A percentile compares a stretch with the other conserved stretches of the same genome.
phyloP scores from a whole-genome alignment of 2,113 vertebrate genomes.

The Corvus cornix region DNA sequence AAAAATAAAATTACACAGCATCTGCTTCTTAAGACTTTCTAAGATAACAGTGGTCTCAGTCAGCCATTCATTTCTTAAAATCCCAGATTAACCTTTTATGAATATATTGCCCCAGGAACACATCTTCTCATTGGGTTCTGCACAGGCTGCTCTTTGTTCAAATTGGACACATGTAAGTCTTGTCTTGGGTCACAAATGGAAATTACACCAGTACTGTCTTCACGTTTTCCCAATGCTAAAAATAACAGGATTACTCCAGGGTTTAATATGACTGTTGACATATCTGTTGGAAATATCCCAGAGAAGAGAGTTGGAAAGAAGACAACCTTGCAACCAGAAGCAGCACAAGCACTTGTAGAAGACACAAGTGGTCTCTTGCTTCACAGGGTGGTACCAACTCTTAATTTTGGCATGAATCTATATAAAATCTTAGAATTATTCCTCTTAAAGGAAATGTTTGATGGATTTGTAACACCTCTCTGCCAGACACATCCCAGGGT shows the following conservation, averaged over 20 bases:
- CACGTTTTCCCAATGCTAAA: not conserved
- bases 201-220: not conserved
- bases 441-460: not conserved
- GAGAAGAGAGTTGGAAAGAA: not conserved
- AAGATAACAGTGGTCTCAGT: not conserved
- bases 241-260: not conserved
- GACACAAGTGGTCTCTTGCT: not conserved
- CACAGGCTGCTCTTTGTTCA: not conserved
- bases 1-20: conserved; percentile 24
- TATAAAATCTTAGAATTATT: not conserved
- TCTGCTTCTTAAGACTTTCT: not conserved
- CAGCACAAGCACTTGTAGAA: not conserved
- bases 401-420: not conserved
- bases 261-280: not conserved
- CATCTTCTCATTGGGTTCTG: not conserved
- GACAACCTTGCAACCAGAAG: not conserved
- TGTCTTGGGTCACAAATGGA: not conserved
- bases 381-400: not conserved
- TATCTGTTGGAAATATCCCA: not conserved
- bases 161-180: not conserved
- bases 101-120: conserved; percentile 1
- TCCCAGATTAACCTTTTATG: conserved; percentile 3
- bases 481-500: not conserved
- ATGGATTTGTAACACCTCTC: not conserved
- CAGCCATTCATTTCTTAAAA: conserved; percentile 6